These are phyloP conservation scores for Mythimna lalbum DNA, from an alignment of 2,888 invertebrate genomes.

Conservation along the genomic window DNA sequence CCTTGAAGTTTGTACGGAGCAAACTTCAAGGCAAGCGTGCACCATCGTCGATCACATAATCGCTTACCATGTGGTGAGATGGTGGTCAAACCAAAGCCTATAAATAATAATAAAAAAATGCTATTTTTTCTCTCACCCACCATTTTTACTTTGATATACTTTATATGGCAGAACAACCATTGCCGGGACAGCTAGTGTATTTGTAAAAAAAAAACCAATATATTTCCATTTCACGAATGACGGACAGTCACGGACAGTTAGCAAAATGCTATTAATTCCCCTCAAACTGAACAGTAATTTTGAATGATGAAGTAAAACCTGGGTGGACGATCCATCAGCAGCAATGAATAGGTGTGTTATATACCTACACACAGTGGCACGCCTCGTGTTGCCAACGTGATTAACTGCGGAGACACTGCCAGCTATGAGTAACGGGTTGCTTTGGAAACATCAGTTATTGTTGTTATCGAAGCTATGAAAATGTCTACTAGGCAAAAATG, in stretches of 20 bases:
- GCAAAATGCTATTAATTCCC: background rate
- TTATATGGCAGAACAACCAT: no score
- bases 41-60: no score
- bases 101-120: no score
- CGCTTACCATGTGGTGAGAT: no score
- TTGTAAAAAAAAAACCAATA: no score
- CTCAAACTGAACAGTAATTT: slow-evolving; percentile 6
- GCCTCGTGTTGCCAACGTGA: slow-evolving; percentile 27
- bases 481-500: background rate
- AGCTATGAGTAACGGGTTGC: slow-evolving; percentile 28
- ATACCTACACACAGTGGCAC: slow-evolving; percentile 22
- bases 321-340: slow-evolving; percentile 24
- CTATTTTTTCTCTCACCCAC: no score
- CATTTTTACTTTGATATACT: no score
- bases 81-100: no score
- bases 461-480: background rate
- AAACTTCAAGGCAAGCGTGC: no score
- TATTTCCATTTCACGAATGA: background rate
- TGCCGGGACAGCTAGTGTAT: no score
- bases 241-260: background rate
- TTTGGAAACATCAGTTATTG: slow-evolving; percentile 12
- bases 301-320: slow-evolving; percentile 22
- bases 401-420: slow-evolving; percentile 32
- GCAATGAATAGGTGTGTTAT: slow-evolving; percentile 40
- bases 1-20: no score